A percentile compares a stretch with the other conserved stretches of the same genome.
Conservation (phyloP, 2,797 vertebrate genomes). For the Danionella dracula region DNA sequence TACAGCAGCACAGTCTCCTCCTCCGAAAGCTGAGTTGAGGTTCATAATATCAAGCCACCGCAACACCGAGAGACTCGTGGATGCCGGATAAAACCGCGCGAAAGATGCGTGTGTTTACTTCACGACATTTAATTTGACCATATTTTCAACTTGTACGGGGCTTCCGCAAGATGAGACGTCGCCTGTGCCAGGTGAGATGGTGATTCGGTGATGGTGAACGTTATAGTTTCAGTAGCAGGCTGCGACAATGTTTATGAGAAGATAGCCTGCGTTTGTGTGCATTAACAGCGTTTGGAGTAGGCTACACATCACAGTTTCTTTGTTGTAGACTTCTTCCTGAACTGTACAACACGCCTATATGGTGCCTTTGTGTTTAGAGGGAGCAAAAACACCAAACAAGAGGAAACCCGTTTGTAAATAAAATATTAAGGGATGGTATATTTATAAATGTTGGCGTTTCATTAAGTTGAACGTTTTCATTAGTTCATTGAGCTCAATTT, state of each 20-base stretch:
- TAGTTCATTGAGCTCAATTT: background rate
- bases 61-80: background rate
- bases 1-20: background rate
- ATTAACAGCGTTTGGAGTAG: too few species aligned
- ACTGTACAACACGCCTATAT: background rate
- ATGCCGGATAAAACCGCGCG: background rate
- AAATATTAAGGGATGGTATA: background rate
- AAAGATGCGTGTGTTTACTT: conserved; percentile 4
- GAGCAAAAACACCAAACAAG: background rate
- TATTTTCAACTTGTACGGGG: too few species aligned
- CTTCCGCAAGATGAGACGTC: background rate
- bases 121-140: too few species aligned
- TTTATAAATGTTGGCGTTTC: background rate
- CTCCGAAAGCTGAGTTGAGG: background rate
- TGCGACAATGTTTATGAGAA: too few species aligned
- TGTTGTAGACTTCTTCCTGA: background rate
- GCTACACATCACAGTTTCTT: background rate
- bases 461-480: background rate
- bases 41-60: background rate
- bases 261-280: too few species aligned
- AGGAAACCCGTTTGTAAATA: background rate
- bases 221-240: too few species aligned
- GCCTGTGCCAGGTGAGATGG: background rate
- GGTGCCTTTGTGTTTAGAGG: background rate
- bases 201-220: background rate